Conservation (phyloP, 2,888 invertebrate genomes). For the Erebia epiphron region DNA sequence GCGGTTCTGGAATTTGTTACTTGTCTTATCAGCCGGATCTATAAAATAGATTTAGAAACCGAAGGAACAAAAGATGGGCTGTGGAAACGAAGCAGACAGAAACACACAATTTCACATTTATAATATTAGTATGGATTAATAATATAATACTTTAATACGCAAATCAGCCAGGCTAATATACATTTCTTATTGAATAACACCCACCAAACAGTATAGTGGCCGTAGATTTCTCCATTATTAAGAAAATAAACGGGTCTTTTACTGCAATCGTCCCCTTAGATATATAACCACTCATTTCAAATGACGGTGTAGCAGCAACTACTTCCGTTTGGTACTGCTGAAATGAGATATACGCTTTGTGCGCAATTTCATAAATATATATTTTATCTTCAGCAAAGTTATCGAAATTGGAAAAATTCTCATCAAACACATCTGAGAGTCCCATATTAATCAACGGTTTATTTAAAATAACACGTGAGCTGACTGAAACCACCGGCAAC, state of each 20-base stretch:
- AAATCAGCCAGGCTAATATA: not conserved
- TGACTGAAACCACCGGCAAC: conserved; percentile 68
- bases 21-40: no score
- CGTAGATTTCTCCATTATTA: conserved; percentile 14
- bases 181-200: not conserved
- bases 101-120: no score
- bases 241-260: not conserved
- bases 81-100: no score
- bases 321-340: not conserved
- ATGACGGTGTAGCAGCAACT: not conserved
- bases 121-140: no score
- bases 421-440: conserved; percentile 85
- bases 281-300: no score
- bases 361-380: conserved; percentile 1
- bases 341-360: not conserved
- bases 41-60: no score
- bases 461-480: conserved; percentile 79
- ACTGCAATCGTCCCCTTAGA: no score
- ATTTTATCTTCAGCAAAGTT: conserved; percentile 2
- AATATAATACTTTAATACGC: no score
- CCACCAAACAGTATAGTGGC: conserved; percentile 11
- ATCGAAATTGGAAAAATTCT: conserved; percentile 1
- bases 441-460: conserved; percentile 84
- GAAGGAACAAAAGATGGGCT: no score
- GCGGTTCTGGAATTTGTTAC: no score